Conservation (phyloP, 1,140 invertebrate genomes). For the Macrocentrus cingulum region DNA sequence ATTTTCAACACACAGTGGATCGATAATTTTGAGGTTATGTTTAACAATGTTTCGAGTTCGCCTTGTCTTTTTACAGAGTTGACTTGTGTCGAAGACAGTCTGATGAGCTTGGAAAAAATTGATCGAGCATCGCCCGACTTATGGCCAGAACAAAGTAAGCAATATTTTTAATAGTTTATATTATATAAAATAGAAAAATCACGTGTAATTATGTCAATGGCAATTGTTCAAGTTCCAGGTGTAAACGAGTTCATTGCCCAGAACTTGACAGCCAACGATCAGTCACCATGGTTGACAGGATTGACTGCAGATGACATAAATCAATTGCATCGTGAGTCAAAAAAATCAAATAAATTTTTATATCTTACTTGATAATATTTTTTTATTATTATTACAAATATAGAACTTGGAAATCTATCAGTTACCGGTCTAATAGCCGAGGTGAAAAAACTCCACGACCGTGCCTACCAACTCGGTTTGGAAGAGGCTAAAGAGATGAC, state of each 20-base stretch:
- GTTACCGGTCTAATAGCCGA: conserved; percentile 82
- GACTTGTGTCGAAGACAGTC: conserved; percentile 66
- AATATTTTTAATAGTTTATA: not conserved
- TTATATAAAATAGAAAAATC: conserved; percentile 6
- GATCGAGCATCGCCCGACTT: conserved; percentile 88
- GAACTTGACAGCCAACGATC: conserved; percentile 50
- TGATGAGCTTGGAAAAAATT: conserved; percentile 84
- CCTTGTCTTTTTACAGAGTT: conserved; percentile 44
- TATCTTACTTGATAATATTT: no score
- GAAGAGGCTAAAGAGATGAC: conserved; percentile 97
- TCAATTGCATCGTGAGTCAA: conserved; percentile 52
- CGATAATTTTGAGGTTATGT: conserved; percentile 1
- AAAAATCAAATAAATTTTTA: conserved; percentile 9
- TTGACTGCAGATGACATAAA: conserved; percentile 53
- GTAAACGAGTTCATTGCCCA: conserved; percentile 57
- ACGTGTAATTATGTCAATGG: conserved; percentile 41
- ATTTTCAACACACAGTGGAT: not conserved
- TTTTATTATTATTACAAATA: no score
- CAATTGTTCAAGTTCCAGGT: conserved; percentile 58
- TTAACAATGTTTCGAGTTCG: conserved; percentile 7
- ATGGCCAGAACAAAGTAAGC: conserved; percentile 92
- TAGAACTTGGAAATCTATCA: conserved; percentile 81
- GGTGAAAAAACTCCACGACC: conserved; percentile 89
- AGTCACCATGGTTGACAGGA: conserved; percentile 44
- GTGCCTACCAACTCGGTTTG: conserved; percentile 89